Conservation (phyloP, 2,113 vertebrate genomes). For the Gracilinanus agilis region DNA sequence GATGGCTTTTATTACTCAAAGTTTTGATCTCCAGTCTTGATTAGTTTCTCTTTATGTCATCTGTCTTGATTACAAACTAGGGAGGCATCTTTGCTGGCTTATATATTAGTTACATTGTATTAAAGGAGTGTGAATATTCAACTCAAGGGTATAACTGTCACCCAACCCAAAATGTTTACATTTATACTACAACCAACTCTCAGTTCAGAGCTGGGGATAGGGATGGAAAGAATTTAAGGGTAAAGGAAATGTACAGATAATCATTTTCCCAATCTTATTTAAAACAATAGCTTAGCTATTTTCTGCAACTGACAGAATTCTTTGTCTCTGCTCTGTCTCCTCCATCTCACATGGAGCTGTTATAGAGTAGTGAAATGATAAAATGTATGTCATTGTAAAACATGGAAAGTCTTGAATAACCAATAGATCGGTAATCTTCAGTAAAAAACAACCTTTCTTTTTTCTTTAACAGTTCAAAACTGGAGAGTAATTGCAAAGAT, state of each 20-base stretch:
- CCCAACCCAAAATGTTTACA: background rate
- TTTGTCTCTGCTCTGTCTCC: background rate
- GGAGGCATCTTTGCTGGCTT: background rate
- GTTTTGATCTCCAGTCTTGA: constrained; percentile 49
- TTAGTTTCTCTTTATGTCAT: constrained; percentile 45
- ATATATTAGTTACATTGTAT: background rate
- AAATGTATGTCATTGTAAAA: background rate
- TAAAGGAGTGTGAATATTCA: background rate
- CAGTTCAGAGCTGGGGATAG: background rate
- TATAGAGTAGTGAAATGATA: background rate
- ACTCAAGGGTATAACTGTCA: background rate
- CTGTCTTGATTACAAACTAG: constrained; percentile 2
- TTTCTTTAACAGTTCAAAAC: background rate
- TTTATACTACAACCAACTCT: background rate
- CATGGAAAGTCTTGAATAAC: constrained; percentile 11
- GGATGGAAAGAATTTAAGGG: background rate
- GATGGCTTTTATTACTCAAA: constrained; percentile 19
- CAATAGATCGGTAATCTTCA: background rate
- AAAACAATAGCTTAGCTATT: background rate
- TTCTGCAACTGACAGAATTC: background rate
- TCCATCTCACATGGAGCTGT: background rate
- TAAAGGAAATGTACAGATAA: background rate
- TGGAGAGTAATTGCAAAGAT: background rate
- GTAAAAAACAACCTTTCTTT: background rate
- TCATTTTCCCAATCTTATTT: background rate